A percentile compares a stretch with the other conserved stretches of the same genome.
These are phyloP conservation scores for Melanargia galathea DNA, from an alignment of 2,888 invertebrate genomes.

Conservation along the genomic window DNA sequence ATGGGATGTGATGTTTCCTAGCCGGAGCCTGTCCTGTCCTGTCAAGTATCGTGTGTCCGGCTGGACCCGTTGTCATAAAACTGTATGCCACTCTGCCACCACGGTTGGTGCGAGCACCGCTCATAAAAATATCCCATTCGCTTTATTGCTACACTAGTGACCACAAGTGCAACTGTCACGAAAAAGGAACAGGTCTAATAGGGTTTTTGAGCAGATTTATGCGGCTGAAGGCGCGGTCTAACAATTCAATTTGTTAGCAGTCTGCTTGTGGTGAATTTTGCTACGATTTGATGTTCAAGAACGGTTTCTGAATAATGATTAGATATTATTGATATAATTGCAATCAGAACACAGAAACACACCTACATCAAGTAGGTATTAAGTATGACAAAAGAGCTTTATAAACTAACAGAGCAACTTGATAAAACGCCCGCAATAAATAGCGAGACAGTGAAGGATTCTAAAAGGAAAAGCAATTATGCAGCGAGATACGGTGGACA, in stretches of 20 bases:
- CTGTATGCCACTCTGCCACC: constrained; percentile 73
- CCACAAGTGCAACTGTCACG: constrained; percentile 8
- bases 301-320: too few relatives aligned
- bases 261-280: too few relatives aligned
- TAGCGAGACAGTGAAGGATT: constrained; percentile 23
- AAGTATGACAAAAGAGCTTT: background rate
- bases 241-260: too few relatives aligned
- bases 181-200: too few relatives aligned
- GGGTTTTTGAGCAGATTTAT: too few relatives aligned
- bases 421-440: constrained; percentile 20
- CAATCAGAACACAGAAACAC: too few relatives aligned
- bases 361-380: too few relatives aligned
- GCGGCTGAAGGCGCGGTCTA: too few relatives aligned
- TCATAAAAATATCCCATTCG: constrained; percentile 67
- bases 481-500: constrained; percentile 51
- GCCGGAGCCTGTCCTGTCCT: constrained; percentile 46
- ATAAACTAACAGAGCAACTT: constrained; percentile 19
- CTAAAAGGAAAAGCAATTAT: constrained; percentile 38
- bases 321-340: too few relatives aligned
- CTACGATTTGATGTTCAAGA: too few relatives aligned
- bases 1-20: constrained; percentile 65
- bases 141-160: constrained; percentile 30
- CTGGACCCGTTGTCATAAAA: constrained; percentile 67
- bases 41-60: constrained; percentile 76
- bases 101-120: constrained; percentile 52